phyloP scores from a whole-genome alignment of 2,113 vertebrate genomes.

The Cygnus atratus region DNA sequence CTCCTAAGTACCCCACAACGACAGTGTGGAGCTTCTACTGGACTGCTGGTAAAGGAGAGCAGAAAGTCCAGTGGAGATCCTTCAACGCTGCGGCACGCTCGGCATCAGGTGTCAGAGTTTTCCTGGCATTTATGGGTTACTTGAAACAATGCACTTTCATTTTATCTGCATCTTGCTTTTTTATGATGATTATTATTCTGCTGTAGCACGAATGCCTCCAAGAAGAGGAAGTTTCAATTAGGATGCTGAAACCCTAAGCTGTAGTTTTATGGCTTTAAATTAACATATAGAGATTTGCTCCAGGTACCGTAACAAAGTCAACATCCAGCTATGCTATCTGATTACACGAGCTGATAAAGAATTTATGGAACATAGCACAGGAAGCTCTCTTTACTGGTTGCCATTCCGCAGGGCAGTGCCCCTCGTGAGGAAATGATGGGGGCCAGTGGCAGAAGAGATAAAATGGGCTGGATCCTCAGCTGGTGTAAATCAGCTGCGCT shows the following conservation, averaged over 20 bases:
- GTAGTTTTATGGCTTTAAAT: constrained; percentile 66
- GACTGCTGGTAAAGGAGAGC: background rate
- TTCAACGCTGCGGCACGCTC: rapidly evolving
- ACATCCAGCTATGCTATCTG: constrained; percentile 64
- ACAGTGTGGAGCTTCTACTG: background rate
- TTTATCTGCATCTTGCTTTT: constrained; percentile 26
- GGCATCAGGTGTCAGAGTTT: background rate
- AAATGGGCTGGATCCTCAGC: background rate
- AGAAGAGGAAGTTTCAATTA: constrained; percentile 69
- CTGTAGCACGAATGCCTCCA: constrained; percentile 18
- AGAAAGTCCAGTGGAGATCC: background rate
- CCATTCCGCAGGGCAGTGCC: background rate
- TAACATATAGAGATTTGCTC: constrained; percentile 55
- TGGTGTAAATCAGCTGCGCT: background rate
- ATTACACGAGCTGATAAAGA: constrained; percentile 57
- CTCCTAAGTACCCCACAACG: background rate
- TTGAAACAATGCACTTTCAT: background rate
- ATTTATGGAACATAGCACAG: constrained; percentile 32
- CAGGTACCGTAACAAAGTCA: constrained; percentile 65
- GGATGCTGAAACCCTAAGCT: constrained; percentile 56
- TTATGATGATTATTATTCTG: constrained; percentile 1
- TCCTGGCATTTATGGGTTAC: background rate
- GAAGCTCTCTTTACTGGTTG: constrained; percentile 7
- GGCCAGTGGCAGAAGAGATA: constrained; percentile 10
- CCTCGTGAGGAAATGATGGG: background rate